Conservation (phyloP, 2,888 invertebrate genomes). For the Mimas tiliae region DNA sequence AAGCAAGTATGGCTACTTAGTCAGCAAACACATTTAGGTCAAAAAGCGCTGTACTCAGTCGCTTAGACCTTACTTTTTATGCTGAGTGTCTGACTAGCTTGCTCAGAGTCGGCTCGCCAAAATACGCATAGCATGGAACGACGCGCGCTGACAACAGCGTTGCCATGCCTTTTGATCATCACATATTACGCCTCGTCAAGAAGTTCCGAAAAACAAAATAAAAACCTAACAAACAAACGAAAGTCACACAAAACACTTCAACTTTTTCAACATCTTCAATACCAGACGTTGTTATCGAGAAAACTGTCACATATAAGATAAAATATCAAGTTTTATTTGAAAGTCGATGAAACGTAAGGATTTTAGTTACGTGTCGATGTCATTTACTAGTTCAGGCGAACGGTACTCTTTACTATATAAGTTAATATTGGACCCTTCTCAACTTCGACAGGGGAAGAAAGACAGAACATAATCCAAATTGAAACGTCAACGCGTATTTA, state of each 20-base stretch:
- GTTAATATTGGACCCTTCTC: conserved; percentile 53
- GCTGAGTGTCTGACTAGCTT: too few species aligned
- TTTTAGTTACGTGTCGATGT: conserved; percentile 29
- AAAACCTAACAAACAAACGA: too few species aligned
- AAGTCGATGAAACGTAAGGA: not conserved
- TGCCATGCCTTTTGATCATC: too few species aligned
- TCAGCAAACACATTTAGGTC: too few species aligned
- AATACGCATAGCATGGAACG: too few species aligned
- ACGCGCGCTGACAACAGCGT: too few species aligned
- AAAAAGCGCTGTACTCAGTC: too few species aligned
- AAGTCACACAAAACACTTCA: not conserved
- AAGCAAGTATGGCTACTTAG: too few species aligned
- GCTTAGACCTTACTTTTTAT: too few species aligned
- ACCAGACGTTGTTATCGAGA: conserved; percentile 1
- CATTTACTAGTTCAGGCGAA: conserved; percentile 39
- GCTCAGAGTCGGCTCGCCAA: too few species aligned
- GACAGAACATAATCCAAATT: conserved; percentile 43
- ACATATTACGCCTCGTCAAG: too few species aligned
- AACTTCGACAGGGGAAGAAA: conserved; percentile 46
- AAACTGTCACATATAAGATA: conserved; percentile 9
- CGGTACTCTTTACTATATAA: conserved; percentile 39
- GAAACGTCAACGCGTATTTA: conserved; percentile 39
- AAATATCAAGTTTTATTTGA: conserved; percentile 16
- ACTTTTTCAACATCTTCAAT: not conserved
- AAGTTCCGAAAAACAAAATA: too few species aligned